Conservation (phyloP, 2,888 invertebrate species). For the Homarus gammarus region DNA sequence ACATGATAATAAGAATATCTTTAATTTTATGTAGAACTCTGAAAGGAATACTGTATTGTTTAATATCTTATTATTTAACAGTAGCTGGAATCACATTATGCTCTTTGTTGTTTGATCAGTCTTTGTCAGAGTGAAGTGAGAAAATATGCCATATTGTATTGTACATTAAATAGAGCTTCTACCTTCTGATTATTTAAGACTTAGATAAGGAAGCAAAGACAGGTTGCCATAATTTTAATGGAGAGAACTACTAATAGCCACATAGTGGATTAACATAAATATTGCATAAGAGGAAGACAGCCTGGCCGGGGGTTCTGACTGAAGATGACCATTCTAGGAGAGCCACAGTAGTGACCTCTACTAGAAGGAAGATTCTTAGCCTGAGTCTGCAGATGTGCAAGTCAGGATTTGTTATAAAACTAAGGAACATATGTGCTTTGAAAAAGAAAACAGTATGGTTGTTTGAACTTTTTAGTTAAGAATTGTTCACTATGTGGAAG, state of each 20-base stretch:
- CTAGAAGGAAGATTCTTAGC: not conserved
- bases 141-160: slow-evolving; percentile 3
- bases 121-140: not conserved
- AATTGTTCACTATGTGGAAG: slow-evolving; percentile 27
- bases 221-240: not conserved
- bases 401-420: slow-evolving; percentile 24
- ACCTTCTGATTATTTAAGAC: not conserved
- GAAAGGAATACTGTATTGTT: not conserved
- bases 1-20: not conserved
- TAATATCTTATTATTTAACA: slow-evolving; percentile 9
- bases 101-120: slow-evolving; percentile 9
- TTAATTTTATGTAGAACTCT: not conserved
- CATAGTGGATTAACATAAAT: not conserved
- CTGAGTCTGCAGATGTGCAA: slow-evolving; percentile 6
- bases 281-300: slow-evolving; percentile 16
- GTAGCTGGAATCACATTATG: not conserved
- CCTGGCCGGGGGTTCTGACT: slow-evolving; percentile 32
- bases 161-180: not conserved
- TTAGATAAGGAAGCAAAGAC: not conserved
- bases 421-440: slow-evolving; percentile 36
- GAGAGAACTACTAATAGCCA: not conserved
- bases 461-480: slow-evolving; percentile 36
- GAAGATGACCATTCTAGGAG: not conserved
- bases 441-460: slow-evolving; percentile 25
- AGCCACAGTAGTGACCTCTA: not conserved